Conservation (phyloP, 2,888 invertebrate species). For the Stramonita haemastoma region DNA sequence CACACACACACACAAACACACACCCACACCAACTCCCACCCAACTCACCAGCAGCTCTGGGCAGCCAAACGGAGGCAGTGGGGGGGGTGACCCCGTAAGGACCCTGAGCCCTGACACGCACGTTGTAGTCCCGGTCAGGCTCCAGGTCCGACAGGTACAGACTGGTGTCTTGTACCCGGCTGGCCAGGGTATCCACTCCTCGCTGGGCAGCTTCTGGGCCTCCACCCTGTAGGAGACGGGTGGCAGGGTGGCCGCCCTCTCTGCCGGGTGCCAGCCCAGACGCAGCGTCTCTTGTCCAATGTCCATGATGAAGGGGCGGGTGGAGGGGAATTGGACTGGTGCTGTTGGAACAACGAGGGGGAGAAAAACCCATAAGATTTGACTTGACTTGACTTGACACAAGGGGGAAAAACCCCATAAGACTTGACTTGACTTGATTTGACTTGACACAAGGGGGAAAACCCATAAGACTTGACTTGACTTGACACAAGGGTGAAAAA, state of each 20-base stretch:
- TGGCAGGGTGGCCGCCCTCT: slow-evolving; percentile 49
- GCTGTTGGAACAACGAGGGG: slow-evolving; percentile 47
- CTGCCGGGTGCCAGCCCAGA: slow-evolving; percentile 71
- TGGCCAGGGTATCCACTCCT: slow-evolving; percentile 65
- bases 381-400: too few species aligned
- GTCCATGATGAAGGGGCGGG: slow-evolving; percentile 66
- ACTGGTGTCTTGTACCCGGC: slow-evolving; percentile 65
- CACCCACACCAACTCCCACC: too few species aligned
- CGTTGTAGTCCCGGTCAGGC: slow-evolving; percentile 96
- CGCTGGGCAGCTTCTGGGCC: slow-evolving; percentile 62
- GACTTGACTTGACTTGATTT: too few species aligned
- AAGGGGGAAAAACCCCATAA: neutral
- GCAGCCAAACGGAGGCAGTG: slow-evolving; percentile 85
- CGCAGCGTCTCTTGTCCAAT: slow-evolving; percentile 67
- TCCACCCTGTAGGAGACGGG: slow-evolving; percentile 69
- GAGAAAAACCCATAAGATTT: too few species aligned
- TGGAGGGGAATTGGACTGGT: slow-evolving; percentile 63
- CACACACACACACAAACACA: neutral
- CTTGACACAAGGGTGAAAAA: too few species aligned
- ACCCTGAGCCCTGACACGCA: slow-evolving; percentile 96
- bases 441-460: too few species aligned
- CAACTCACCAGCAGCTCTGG: slow-evolving; percentile 65
- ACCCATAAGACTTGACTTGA: too few species aligned
- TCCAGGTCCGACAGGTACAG: slow-evolving; percentile 81
- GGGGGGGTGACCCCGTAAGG: slow-evolving; percentile 98